These are phyloP conservation scores for Naso thynnoides DNA, from an alignment of 2,797 vertebrate species.

Conservation along the genomic window DNA sequence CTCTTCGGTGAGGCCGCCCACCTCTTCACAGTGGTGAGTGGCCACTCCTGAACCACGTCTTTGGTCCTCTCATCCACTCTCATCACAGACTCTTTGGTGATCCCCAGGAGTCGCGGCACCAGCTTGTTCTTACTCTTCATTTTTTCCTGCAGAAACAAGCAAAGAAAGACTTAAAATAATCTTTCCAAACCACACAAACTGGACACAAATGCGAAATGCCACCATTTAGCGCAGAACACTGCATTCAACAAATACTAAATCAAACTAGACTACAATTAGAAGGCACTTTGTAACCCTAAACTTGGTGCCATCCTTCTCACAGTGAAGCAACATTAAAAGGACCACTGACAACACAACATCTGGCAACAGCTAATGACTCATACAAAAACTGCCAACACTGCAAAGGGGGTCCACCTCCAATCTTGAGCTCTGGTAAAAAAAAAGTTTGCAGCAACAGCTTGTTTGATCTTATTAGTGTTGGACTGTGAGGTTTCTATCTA, in stretches of 20 bases:
- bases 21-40: slow-evolving; percentile 97
- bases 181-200: too few relatives aligned
- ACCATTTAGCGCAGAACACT: not conserved
- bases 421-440: not conserved
- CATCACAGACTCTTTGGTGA: slow-evolving; percentile 99
- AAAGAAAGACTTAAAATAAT: not conserved
- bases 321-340: not conserved
- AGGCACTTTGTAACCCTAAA: not conserved
- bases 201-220: not conserved
- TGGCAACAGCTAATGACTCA: too few relatives aligned
- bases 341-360: not conserved
- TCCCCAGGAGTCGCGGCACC: slow-evolving; percentile 94
- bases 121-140: slow-evolving; percentile 99
- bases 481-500: not conserved
- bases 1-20: slow-evolving; percentile 99
- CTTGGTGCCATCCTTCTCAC: not conserved
- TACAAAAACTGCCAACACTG: not conserved
- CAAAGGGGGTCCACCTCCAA: not conserved
- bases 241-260: not conserved
- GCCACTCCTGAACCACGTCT: slow-evolving; percentile 99
- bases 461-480: not conserved
- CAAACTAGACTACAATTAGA: not conserved
- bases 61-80: slow-evolving; percentile 98
- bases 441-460: not conserved
- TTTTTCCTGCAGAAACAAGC: slow-evolving; percentile 88